phyloP scores from a whole-genome alignment of 2,888 invertebrate species.

The Alcis repandata region DNA sequence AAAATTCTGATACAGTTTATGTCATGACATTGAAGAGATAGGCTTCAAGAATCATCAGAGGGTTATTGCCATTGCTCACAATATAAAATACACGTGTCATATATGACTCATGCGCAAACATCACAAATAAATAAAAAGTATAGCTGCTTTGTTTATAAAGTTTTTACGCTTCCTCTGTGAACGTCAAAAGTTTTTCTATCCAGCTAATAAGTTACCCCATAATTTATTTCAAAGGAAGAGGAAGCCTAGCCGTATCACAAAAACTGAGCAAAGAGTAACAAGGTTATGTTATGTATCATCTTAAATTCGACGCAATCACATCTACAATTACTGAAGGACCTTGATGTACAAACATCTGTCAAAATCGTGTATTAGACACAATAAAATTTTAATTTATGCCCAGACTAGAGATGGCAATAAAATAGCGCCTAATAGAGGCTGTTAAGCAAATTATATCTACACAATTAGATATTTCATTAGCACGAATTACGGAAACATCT shows the following conservation, averaged over 20 bases:
- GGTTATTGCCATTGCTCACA: background rate
- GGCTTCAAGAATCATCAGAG: background rate
- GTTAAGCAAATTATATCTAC: slow-evolving; percentile 10
- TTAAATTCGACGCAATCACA: slow-evolving; percentile 49
- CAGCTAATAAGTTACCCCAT: slow-evolving; percentile 17
- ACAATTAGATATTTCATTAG: background rate
- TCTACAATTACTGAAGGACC: slow-evolving; percentile 44
- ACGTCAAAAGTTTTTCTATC: slow-evolving; percentile 21
- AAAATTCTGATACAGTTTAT: background rate
- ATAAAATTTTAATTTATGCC: slow-evolving; percentile 32
- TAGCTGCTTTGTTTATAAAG: slow-evolving; percentile 8
- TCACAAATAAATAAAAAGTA: slow-evolving; percentile 8
- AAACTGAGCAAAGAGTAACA: slow-evolving; percentile 56
- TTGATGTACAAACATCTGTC: slow-evolving; percentile 47
- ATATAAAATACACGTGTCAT: background rate
- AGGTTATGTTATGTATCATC: slow-evolving; percentile 57
- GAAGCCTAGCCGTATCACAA: slow-evolving; percentile 44
- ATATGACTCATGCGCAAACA: slow-evolving; percentile 3
- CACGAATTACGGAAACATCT: background rate
- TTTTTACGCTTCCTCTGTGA: slow-evolving; percentile 18
- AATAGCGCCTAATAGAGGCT: slow-evolving; percentile 11
- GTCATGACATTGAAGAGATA: background rate
- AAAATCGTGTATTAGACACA: slow-evolving; percentile 41
- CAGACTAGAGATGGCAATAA: slow-evolving; percentile 16
- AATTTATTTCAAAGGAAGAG: slow-evolving; percentile 57